Percentiles rank a stretch among this genome's conserved stretches.
Evolutionary conservation across 2,113 vertebrate genomes (phyloP).

Genomic region (Callopanchax toddi): DNA sequence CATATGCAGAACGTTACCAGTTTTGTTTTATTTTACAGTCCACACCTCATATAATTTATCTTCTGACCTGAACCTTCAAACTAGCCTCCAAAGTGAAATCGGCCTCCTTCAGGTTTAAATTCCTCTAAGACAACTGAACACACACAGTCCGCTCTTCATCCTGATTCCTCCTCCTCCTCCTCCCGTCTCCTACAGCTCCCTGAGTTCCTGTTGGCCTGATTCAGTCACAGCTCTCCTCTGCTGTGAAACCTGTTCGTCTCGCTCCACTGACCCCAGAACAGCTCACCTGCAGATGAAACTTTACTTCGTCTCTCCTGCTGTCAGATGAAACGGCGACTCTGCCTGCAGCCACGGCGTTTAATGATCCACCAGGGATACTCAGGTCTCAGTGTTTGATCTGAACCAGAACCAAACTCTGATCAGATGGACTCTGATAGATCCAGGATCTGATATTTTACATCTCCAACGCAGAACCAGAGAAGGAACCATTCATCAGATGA

Average conservation of each 20-base stretch:
- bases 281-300: conserved; percentile 18
- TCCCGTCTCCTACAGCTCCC: background rate
- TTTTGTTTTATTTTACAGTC: too few relatives aligned
- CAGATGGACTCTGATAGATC: background rate
- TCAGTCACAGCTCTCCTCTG: conserved; percentile 31
- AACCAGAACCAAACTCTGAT: background rate
- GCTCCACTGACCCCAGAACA: conserved; percentile 15
- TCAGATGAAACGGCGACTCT: background rate
- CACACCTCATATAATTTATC: too few relatives aligned
- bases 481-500: too few relatives aligned
- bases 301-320: background rate
- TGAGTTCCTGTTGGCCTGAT: conserved; percentile 2
- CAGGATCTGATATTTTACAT: too few relatives aligned
- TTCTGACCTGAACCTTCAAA: background rate
- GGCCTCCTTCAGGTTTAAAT: background rate
- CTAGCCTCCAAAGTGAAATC: background rate
- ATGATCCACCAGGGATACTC: background rate
- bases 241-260: conserved; percentile 32
- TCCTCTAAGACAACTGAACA: too few relatives aligned
- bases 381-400: background rate
- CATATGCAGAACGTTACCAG: too few relatives aligned
- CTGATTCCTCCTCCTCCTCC: background rate
- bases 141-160: background rate
- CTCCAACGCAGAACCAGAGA: too few relatives aligned
- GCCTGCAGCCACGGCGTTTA: background rate